phyloP scores from a whole-genome alignment of 1,140 invertebrate genomes.

The Rhopalosiphum maidis region DNA sequence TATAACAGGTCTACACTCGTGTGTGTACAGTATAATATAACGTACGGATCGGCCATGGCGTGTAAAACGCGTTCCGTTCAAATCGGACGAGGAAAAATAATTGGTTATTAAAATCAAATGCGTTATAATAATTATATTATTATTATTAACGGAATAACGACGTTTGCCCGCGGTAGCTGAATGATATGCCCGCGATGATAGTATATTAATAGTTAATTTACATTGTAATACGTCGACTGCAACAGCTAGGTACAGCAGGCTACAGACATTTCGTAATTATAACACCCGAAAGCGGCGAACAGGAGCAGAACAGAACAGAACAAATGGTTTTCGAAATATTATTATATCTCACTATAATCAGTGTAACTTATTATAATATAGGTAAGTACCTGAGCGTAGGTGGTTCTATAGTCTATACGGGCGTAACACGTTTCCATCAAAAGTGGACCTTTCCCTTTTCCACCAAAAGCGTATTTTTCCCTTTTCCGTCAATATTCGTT shows the following conservation, averaged over 20 bases:
- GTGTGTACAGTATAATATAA: not conserved
- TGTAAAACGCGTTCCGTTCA: not conserved
- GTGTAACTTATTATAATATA: not conserved
- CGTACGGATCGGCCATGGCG: not conserved
- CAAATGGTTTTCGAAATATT: conserved; percentile 14
- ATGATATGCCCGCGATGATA: not conserved
- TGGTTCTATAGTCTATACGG: not conserved
- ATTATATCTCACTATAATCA: not conserved
- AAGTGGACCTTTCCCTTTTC: no score
- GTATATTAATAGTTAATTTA: conserved; percentile 2
- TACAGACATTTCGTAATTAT: not conserved
- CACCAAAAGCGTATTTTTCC: no score
- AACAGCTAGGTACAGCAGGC: not conserved
- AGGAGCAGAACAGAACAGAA: not conserved
- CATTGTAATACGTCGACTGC: not conserved
- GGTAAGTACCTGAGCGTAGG: not conserved
- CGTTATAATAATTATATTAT: not conserved
- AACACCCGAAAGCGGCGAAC: not conserved
- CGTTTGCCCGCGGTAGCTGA: not conserved
- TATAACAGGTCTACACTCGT: not conserved
- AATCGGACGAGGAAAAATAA: conserved; percentile 1
- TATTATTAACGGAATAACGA: not conserved
- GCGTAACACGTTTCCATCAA: no score
- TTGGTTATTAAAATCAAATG: not conserved
- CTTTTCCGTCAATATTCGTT: no score